Percentiles rank a stretch among this genome's conserved stretches.
Evolutionary conservation across 2,797 vertebrate genomes (phyloP).

Genomic region (Pseudochirops corinnae): DNA sequence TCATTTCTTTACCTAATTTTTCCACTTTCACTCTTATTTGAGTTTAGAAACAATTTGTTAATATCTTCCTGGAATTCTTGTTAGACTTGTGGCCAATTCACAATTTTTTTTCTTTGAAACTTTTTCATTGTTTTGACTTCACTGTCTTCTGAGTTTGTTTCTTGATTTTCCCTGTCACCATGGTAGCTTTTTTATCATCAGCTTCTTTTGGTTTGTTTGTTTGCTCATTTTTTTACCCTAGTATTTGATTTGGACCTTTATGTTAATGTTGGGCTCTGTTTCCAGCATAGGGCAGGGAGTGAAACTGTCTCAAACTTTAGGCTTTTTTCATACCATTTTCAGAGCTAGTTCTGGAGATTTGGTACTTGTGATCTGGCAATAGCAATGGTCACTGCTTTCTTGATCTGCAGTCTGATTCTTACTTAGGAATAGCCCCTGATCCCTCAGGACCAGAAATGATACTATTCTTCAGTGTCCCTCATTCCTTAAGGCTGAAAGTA

Average conservation of each 20-base stretch:
- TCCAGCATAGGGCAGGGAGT: no score
- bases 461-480: no score
- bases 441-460: no score
- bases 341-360: no score
- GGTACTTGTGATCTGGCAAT: no score
- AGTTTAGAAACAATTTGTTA: background rate
- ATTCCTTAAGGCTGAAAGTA: no score
- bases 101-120: background rate
- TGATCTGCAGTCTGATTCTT: no score
- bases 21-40: background rate
- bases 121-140: background rate
- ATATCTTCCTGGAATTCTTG: background rate
- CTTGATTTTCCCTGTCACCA: background rate
- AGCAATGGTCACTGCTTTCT: no score
- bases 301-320: no score
- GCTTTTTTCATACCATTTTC: no score
- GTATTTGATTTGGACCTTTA: background rate
- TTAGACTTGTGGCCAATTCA: background rate
- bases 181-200: background rate
- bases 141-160: background rate
- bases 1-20: background rate
- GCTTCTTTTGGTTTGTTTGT: background rate
- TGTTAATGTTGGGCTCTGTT: background rate
- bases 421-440: no score
- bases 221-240: background rate